These are phyloP conservation scores for Hyppa rectilinea DNA, from an alignment of 2,888 invertebrate genomes.

Conservation along the genomic window DNA sequence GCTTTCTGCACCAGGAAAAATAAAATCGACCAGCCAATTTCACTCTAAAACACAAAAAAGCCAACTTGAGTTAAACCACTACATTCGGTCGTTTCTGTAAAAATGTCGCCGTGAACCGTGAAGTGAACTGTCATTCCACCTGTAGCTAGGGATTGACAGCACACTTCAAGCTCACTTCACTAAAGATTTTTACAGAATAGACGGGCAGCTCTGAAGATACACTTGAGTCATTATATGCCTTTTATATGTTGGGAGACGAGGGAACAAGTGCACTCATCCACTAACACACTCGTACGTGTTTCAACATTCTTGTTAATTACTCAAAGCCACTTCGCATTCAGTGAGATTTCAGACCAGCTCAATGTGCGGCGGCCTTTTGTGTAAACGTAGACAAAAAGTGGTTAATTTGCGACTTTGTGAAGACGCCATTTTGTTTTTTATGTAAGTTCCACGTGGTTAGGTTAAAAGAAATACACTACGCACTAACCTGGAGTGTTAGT, in stretches of 20 bases:
- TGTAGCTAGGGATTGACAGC: too few relatives aligned
- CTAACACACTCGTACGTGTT: slow-evolving; percentile 63
- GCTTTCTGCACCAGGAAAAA: background rate
- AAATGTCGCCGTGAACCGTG: too few relatives aligned
- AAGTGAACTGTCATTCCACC: too few relatives aligned
- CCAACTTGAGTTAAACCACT: slow-evolving; percentile 50
- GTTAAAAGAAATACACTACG: too few relatives aligned
- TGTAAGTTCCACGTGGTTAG: background rate
- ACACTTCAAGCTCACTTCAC: too few relatives aligned
- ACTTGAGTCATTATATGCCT: slow-evolving; percentile 50
- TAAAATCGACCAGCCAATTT: background rate
- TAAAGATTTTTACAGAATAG: too few relatives aligned
- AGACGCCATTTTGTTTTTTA: background rate
- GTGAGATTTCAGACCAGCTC: slow-evolving; percentile 45
- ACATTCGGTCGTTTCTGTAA: too few relatives aligned
- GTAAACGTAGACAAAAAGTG: slow-evolving; percentile 33
- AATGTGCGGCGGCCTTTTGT: slow-evolving; percentile 41
- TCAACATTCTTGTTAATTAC: slow-evolving; percentile 53
- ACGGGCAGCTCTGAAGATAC: slow-evolving; percentile 49
- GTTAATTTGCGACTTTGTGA: slow-evolving; percentile 36
- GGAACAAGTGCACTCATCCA: slow-evolving; percentile 57
- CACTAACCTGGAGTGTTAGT: too few relatives aligned
- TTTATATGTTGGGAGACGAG: slow-evolving; percentile 50
- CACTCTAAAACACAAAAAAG: slow-evolving; percentile 20
- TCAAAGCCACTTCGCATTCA: slow-evolving; percentile 61